Conservation (phyloP, 2,888 invertebrate genomes). For the Plebejus argus region DNA sequence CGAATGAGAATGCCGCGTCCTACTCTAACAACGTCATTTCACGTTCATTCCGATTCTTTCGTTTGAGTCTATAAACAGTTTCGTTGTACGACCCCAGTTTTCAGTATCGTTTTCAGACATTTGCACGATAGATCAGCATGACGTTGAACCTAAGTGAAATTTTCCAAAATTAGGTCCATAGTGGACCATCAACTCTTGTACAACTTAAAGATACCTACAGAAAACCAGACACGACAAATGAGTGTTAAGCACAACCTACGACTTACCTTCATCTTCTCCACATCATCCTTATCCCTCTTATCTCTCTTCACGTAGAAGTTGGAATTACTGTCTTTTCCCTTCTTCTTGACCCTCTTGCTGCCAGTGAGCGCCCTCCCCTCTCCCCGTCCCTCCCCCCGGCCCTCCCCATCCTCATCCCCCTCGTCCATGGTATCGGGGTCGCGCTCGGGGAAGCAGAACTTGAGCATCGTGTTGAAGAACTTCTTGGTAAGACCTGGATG, state of each 20-base stretch:
- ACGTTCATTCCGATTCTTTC: too few species aligned
- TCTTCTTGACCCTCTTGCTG: slow-evolving; percentile 76
- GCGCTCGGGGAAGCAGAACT: slow-evolving; percentile 98
- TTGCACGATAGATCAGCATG: too few species aligned
- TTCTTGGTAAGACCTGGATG: slow-evolving; percentile 91
- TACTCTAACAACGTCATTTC: too few species aligned
- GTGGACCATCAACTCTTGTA: too few species aligned
- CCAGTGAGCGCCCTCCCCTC: slow-evolving; percentile 59
- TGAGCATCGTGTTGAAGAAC: slow-evolving; percentile 98
- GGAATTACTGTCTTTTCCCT: slow-evolving; percentile 88
- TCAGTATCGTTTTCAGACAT: too few species aligned
- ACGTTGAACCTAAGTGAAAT: too few species aligned
- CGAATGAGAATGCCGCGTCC: too few species aligned
- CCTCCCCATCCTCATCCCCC: slow-evolving; percentile 78
- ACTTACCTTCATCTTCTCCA: slow-evolving; percentile 95
- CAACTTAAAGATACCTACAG: too few species aligned
- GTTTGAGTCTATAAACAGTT: too few species aligned
- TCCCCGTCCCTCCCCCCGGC: slow-evolving; percentile 57
- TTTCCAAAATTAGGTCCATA: too few species aligned
- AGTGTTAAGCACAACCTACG: background rate
- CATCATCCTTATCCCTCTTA: slow-evolving; percentile 92
- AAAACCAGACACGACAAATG: too few species aligned
- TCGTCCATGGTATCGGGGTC: slow-evolving; percentile 92
- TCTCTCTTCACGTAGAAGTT: slow-evolving; percentile 95
- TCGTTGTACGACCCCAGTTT: too few species aligned